Conservation (phyloP, 1,140 invertebrate genomes). For the Drosophila nannoptera region DNA sequence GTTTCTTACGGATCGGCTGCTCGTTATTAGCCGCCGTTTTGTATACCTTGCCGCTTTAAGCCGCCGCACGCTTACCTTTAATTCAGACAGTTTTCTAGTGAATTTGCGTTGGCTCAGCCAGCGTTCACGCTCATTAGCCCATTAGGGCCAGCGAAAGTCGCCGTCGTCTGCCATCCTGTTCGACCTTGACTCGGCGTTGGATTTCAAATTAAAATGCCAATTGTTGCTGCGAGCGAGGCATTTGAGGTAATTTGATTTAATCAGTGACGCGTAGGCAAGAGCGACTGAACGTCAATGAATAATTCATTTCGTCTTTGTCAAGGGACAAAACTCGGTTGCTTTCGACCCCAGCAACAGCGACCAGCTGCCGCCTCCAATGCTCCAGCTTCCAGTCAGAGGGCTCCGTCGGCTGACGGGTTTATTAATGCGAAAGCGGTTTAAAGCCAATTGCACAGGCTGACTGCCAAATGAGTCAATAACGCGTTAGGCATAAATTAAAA, state of each 20-base stretch:
- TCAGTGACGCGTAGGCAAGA: slow-evolving; percentile 52
- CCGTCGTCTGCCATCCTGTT: slow-evolving; percentile 12
- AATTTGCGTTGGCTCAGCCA: slow-evolving; percentile 28
- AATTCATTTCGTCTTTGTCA: slow-evolving; percentile 37
- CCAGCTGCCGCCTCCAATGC: background rate
- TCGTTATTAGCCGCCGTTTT: slow-evolving; percentile 1
- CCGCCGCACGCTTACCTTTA: background rate
- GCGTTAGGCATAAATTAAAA: slow-evolving; percentile 12
- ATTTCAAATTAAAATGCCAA: background rate
- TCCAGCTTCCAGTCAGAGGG: background rate
- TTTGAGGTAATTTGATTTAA: slow-evolving; percentile 61
- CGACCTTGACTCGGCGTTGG: slow-evolving; percentile 31
- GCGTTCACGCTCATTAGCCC: slow-evolving; percentile 45
- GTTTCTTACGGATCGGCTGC: slow-evolving; percentile 17
- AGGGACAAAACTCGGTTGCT: slow-evolving; percentile 35
- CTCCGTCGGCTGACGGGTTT: slow-evolving; percentile 23
- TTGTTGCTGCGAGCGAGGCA: slow-evolving; percentile 2
- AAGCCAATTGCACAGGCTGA: slow-evolving; percentile 37
- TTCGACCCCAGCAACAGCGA: background rate
- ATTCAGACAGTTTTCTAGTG: slow-evolving; percentile 3
- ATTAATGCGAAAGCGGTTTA: slow-evolving; percentile 30
- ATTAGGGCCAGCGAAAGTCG: slow-evolving; percentile 23
- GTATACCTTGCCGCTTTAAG: background rate
- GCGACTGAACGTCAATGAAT: slow-evolving; percentile 55
- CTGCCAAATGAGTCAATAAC: slow-evolving; percentile 36